Base-by-base conservation (phyloP, 2,113 vertebrate species). In the Oncorhynchus nerka region DNA sequence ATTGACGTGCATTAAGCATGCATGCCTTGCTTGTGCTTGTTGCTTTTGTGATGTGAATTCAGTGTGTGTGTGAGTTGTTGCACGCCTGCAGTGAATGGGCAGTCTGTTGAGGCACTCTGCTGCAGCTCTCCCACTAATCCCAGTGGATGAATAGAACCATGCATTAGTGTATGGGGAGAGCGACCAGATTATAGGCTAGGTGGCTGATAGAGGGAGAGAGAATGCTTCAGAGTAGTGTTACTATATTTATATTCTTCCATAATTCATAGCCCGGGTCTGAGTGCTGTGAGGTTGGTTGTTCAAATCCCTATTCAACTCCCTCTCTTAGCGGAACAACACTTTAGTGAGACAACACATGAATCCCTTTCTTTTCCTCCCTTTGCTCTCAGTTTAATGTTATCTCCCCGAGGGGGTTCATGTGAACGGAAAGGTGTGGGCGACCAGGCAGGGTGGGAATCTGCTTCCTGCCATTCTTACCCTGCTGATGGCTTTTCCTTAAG, bases 381-480 rank as follows among this genome's bases (percentile, higher is more conserved):
- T 11, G 39, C 39, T 45, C 39, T 45, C 3, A 45, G 39, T 45
- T 9, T 45, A 45, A 45, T 45, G 39, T 45, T 26, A 45, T 45
- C 9, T 11, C 9, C 22, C 28, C 20, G 4, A 12, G 24, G 81
- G 83, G 83, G 80, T 76, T 86, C 87, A 88, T 91, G 91, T 84
- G 89, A 93, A 91, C 87, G 92, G 91, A 92, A 92, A 92, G 84
- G 88, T 88, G 85, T 79, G 81, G 76, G 67, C 13, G 48, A 73
- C 82, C 80, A 75, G 22, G 19, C 75, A 82, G 90, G 87, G 89
- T 64, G 89, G 78, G 84, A 86, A 78, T 2, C 51, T n/a, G 67
- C 83, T 92, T 94, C 92, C 92, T 91, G 82, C 86, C 30, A 90
- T 94, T 93, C 88, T 88, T 84, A 80, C 74, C 66, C 45, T 45